Evolutionary conservation across 2,113 vertebrate species (phyloP), one percentile per base, ranked within the genome.

Genomic region (Halichoeres trimaculatus): DNA sequence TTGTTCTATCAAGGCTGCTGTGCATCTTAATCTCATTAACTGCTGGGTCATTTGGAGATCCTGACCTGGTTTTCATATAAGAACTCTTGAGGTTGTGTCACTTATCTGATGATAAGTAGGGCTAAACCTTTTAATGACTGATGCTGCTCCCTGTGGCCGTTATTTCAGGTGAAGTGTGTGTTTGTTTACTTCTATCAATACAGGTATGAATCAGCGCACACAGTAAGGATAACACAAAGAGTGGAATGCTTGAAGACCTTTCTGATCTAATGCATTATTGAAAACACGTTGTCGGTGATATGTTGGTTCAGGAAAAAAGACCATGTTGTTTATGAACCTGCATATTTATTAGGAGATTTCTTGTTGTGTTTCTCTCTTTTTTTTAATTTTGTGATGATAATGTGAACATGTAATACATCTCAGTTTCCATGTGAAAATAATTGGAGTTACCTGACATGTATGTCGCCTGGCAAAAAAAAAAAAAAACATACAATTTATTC

Each of bases 41-140:
- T 38, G 45, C 51, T 45, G 26, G 65, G 43, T 78, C 83, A 81
- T 89, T 48, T 81, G n/a, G 1, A 74, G 72, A 24, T 24, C 11
- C 14, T 76, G 73, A 58, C 72, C 83, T 80, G 72, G 62, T 85
- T 80, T 68, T 65, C 54, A 55, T 41, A 35, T 26, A 41, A 36
- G 26, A 23, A 45, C 61, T 3, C 10, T 34, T 53, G 56, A 41
- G 34, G 23, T 75, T 73, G 69, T 61, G 13, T 24, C 74, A 60
- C 43, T 62, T 47, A 61, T 40, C 34, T 14, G 24, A 24, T 36
- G 67, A 54, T 66, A 81, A 75, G 43, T 35, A 60, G 62, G 16
- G 47, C 51, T 85, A 83, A 88, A 75, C 71, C 83, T 61, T 65
- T 79, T 67, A 79, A 64, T 20, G 77, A 62, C 51, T 53, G 52